Conservation (phyloP, 2,113 vertebrate species). For the Marmota monax region DNA sequence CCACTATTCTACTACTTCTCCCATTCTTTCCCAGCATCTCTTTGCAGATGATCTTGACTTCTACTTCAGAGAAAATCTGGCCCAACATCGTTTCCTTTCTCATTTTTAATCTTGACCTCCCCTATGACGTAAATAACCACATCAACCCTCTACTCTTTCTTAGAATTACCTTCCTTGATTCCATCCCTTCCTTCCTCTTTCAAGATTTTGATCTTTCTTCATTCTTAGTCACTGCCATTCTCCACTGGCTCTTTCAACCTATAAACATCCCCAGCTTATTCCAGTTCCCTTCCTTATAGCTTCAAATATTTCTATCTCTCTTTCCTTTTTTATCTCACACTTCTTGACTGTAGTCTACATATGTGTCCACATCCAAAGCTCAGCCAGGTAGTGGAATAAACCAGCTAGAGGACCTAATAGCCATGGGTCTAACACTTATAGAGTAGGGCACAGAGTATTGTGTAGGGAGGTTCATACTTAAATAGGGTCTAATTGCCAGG, state of each 20-base stretch:
- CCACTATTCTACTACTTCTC: neutral
- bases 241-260: neutral
- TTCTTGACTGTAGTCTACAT: neutral
- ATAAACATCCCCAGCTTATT: neutral
- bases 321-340: neutral
- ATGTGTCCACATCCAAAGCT: neutral
- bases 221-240: neutral
- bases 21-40: neutral
- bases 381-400: neutral
- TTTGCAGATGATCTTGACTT: neutral
- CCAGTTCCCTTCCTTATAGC: neutral
- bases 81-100: neutral
- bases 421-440: too few relatives aligned
- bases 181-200: neutral
- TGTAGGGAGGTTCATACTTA: too few relatives aligned
- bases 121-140: too few relatives aligned
- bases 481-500: neutral
- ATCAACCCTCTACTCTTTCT: neutral
- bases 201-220: neutral
- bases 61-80: neutral
- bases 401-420: neutral
- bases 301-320: neutral
- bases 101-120: neutral
- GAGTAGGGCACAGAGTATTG: too few relatives aligned
- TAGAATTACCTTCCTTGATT: neutral